These are phyloP conservation scores for Hecatera dysodea DNA, from an alignment of 2,888 invertebrate species.

Conservation along the genomic window DNA sequence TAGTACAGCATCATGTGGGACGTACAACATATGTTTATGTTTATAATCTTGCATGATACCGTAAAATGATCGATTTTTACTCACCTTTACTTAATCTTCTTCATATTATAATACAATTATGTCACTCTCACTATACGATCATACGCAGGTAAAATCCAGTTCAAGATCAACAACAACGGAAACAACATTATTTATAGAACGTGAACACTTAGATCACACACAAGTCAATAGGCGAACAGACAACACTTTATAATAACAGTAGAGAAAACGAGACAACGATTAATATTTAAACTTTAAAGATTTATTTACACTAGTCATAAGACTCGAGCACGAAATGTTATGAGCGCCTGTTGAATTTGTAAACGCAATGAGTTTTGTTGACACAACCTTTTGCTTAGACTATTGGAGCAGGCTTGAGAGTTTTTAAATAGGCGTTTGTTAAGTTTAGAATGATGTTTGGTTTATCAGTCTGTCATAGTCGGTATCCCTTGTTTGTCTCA, in stretches of 20 bases:
- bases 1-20: constrained; percentile 22
- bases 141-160: constrained; percentile 45
- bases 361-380: constrained; percentile 72
- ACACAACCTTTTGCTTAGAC: constrained; percentile 67
- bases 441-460: constrained; percentile 65
- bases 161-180: constrained; percentile 68
- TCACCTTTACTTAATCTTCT: constrained; percentile 69
- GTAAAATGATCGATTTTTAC: constrained; percentile 51
- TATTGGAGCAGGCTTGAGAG: constrained; percentile 69
- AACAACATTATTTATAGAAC: constrained; percentile 67
- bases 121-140: constrained; percentile 55
- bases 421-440: constrained; percentile 38
- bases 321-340: constrained; percentile 50
- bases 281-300: constrained; percentile 77
- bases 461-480: constrained; percentile 78
- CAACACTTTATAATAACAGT: constrained; percentile 77
- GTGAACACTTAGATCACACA: constrained; percentile 56
- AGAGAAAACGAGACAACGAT: constrained; percentile 78
- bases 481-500: constrained; percentile 67
- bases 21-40: constrained; percentile 43
- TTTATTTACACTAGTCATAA: constrained; percentile 70
- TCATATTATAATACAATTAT: constrained; percentile 56
- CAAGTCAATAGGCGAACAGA: constrained; percentile 71
- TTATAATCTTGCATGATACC: constrained; percentile 20
- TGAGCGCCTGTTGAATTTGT: constrained; percentile 85